phyloP scores from a whole-genome alignment of 2,797 vertebrate species.

The Babyrousa celebensis region DNA sequence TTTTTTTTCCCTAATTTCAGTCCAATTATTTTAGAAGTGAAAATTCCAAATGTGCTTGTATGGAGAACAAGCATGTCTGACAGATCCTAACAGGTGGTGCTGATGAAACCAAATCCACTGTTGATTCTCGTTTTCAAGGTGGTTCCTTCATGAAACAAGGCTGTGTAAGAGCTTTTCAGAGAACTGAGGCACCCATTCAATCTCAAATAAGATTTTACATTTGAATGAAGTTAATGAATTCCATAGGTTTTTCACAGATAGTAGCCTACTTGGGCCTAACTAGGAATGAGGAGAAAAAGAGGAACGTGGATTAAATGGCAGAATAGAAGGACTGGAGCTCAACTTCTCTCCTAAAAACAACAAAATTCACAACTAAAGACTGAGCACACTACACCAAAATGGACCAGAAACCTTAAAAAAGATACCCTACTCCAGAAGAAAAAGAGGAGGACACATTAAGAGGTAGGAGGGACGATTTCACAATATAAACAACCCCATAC shows the following conservation, averaged over 20 bases:
- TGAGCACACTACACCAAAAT: too few species aligned
- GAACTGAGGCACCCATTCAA: not conserved
- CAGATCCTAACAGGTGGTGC: constrained; percentile 7
- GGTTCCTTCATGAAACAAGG: not conserved
- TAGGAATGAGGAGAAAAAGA: not conserved
- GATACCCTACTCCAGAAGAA: too few species aligned
- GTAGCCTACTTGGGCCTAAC: not conserved
- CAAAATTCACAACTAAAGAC: too few species aligned
- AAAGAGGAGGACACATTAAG: too few species aligned
- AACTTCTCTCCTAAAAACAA: too few species aligned
- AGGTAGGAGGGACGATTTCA: too few species aligned
- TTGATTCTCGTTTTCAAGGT: constrained; percentile 13
- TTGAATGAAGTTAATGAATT: not conserved
- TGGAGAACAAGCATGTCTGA: not conserved
- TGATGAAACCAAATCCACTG: constrained; percentile 6
- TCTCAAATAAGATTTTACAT: constrained; percentile 32
- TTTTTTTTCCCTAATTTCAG: constrained; percentile 59
- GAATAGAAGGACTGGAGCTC: too few species aligned
- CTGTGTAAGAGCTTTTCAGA: not conserved
- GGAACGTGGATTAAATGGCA: too few species aligned
- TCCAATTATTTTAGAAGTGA: constrained; percentile 55
- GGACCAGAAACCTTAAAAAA: too few species aligned
- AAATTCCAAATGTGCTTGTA: constrained; percentile 47
- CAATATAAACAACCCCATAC: too few species aligned
- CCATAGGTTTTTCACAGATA: not conserved